Evolutionary conservation across 2,797 vertebrate genomes (phyloP), one percentile per base, ranked within the genome.

Genomic region (Helarctos malayanus): DNA sequence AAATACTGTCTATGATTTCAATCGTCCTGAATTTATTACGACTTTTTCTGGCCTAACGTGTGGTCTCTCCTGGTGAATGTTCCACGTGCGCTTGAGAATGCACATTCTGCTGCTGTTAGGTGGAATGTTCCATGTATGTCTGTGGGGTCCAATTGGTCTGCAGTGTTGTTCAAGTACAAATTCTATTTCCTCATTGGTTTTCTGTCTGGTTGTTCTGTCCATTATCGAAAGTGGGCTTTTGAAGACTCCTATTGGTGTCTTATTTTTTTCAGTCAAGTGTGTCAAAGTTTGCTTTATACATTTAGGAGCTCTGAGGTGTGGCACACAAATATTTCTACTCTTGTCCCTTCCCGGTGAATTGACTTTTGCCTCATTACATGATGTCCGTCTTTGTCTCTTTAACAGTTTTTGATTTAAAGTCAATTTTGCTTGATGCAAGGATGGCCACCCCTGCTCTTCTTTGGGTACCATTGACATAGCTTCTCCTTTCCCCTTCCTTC

Each of bases 151-250:
- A n/a, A 5, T 1, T 79, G 27, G 7, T 59, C 57, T 49, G 21
- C 23, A 25, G 5, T 56, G 47, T 18, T 56, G 45, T 38, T 65
- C 29, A 56, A 16, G 19, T 49, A 57, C 29, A 49, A 19, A 27
- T 76, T 78, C 25, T 85, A 7, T 5, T 78, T 59, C 52, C 47
- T 59, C n/a, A n/a, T n/a, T 61, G 52, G n/a, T 38, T 19, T 45
- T 75, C n/a, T 29, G 29, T 21, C 19, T 85, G n/a, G 0, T n/a
- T 12, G n/a, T 79, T 83, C 15, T 32, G 57, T 3, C 41, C 27
- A 7, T 16, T 71, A 14, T 6, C 12, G 8, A 27, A 45, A 56
- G 57, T 0, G 1, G 38, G 0, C 2, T 29, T 11, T 45, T n/a
- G 41, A 27, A 27, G 19, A 69, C 7, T 52, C 19, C n/a, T 19